These are phyloP conservation scores for Phorcus lineatus DNA, from an alignment of 2,888 invertebrate genomes.

Conservation along the genomic window DNA sequence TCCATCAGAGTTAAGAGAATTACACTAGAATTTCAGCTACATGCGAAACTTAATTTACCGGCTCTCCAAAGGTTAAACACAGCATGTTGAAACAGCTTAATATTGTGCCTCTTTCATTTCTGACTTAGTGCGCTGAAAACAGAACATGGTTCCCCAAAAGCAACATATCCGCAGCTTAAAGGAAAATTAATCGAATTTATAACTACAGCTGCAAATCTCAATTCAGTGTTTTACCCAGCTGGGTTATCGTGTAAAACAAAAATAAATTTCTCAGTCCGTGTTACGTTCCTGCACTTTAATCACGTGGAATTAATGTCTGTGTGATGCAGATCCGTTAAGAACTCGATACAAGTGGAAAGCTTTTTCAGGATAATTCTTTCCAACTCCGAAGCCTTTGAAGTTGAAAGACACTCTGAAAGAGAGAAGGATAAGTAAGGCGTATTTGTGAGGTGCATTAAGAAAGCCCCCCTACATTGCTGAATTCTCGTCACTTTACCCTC, in stretches of 20 bases:
- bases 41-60: slow-evolving; percentile 1
- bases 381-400: slow-evolving; percentile 7
- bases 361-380: slow-evolving; percentile 13
- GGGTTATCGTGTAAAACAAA: slow-evolving; percentile 16
- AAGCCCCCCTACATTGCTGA: too few species aligned
- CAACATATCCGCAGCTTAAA: too few species aligned
- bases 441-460: too few species aligned
- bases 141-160: too few species aligned
- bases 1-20: neutral
- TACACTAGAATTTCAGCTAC: neutral
- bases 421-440: too few species aligned
- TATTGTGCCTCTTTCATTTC: neutral
- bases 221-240: neutral
- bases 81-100: neutral
- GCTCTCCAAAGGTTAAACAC: neutral
- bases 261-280: neutral
- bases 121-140: too few species aligned
- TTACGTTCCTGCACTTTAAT: neutral
- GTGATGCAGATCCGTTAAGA: neutral
- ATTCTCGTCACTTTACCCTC: too few species aligned
- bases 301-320: neutral
- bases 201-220: neutral
- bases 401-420: neutral
- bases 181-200: too few species aligned
- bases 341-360: slow-evolving; percentile 1